Conservation (phyloP, 2,113 vertebrate species). For the Mola mola region DNA sequence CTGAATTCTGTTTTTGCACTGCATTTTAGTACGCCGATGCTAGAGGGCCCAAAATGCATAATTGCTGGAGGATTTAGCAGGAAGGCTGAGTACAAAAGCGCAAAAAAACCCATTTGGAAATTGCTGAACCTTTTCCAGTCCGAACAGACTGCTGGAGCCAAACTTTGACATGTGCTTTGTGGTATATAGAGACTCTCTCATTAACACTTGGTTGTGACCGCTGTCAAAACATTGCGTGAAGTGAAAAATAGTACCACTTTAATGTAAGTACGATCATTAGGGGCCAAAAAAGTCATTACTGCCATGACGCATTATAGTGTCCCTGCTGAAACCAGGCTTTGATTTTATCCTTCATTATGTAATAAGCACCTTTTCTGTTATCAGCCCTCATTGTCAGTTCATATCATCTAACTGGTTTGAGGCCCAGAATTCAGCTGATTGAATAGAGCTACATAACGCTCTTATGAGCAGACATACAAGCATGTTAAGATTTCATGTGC, state of each 20-base stretch:
- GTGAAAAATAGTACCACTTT: slow-evolving; percentile 5
- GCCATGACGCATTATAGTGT: background rate
- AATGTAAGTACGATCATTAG: slow-evolving; percentile 19
- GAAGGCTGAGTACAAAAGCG: slow-evolving; percentile 13
- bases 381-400: background rate
- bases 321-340: too few species aligned
- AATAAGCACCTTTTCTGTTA: slow-evolving; percentile 2
- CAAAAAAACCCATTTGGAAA: slow-evolving; percentile 22
- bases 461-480: background rate
- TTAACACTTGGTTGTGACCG: slow-evolving; percentile 7
- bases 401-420: background rate
- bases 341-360: background rate
- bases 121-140: background rate
- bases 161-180: slow-evolving; percentile 15
- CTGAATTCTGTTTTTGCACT: slow-evolving; percentile 8
- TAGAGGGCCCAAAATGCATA: too few species aligned
- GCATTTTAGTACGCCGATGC: slow-evolving; percentile 23
- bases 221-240: slow-evolving; percentile 11
- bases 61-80: slow-evolving; percentile 30
- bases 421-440: too few species aligned
- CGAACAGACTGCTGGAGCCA: background rate
- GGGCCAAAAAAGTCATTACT: background rate
- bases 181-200: slow-evolving; percentile 3
- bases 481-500: too few species aligned
- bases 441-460: background rate